Conservation (phyloP, 1,140 invertebrate species). For the Bombus balteatus region DNA sequence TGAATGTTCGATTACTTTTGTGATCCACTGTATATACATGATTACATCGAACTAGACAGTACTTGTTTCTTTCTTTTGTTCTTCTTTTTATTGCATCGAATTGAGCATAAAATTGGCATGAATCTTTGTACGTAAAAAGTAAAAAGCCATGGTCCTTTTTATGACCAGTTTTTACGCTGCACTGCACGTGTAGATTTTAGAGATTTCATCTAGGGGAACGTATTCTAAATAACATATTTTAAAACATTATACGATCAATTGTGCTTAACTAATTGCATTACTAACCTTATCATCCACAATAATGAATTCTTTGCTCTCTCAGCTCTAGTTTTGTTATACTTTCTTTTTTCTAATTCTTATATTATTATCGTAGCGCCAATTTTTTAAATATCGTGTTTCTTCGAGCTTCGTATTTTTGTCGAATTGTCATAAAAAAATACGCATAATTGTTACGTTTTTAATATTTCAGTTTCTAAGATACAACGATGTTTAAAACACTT, state of each 20-base stretch:
- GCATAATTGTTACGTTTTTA: no score
- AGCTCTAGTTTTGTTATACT: background rate
- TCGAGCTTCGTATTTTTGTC: background rate
- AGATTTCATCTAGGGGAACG: constrained; percentile 2
- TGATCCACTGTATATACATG: constrained; percentile 9
- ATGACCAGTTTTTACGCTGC: background rate
- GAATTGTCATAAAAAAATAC: background rate
- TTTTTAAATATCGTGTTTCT: background rate
- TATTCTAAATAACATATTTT: background rate
- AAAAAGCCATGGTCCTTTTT: background rate
- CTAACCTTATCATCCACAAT: background rate
- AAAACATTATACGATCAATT: background rate
- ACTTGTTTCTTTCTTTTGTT: constrained; percentile 13
- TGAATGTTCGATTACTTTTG: no score
- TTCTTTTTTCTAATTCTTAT: background rate
- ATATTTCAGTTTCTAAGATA: no score
- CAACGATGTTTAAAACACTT: no score
- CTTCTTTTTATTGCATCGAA: constrained; percentile 40
- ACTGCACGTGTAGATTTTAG: constrained; percentile 10
- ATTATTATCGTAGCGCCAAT: background rate
- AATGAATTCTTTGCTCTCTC: background rate
- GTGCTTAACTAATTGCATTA: background rate
- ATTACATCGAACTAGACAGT: background rate
- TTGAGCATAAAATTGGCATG: constrained; percentile 46
- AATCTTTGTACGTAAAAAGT: constrained; percentile 38